A percentile compares a stretch with the other conserved stretches of the same genome.
Evolutionary conservation across 2,797 vertebrate genomes (phyloP).

Genomic region (Aselliscus stoliczkanus): DNA sequence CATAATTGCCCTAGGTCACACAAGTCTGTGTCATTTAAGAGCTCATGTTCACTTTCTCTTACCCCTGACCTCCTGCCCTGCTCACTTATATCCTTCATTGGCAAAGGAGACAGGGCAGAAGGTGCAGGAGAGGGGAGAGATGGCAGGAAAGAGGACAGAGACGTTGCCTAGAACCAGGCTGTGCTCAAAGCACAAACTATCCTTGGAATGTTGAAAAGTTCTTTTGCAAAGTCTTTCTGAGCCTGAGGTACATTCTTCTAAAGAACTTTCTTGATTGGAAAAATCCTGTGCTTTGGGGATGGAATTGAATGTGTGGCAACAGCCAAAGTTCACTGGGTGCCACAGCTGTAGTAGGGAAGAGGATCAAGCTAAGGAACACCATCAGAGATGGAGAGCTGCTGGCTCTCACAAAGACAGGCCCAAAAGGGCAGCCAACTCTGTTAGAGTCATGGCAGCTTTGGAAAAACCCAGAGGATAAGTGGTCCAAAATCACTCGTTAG

Average conservation of each 20-base stretch:
- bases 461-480: neutral
- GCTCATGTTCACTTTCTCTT: neutral
- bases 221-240: neutral
- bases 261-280: neutral
- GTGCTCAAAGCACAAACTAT: neutral
- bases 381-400: neutral
- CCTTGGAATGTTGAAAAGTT: neutral
- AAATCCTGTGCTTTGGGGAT: neutral
- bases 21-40: neutral
- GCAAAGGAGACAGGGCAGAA: neutral
- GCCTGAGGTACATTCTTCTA: slow-evolving; percentile 19
- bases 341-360: neutral
- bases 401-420: neutral
- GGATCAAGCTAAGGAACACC: neutral
- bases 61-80: neutral
- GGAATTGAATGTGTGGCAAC: neutral
- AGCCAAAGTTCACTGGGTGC: neutral
- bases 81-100: neutral
- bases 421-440: neutral
- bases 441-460: neutral
- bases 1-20: neutral
- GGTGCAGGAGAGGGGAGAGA: neutral
- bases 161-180: neutral
- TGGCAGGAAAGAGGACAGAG: neutral
- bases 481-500: neutral